A percentile compares a stretch with the other conserved stretches of the same genome.
phyloP scores from a whole-genome alignment of 2,888 invertebrate species.

The Agonopterix arenella region DNA sequence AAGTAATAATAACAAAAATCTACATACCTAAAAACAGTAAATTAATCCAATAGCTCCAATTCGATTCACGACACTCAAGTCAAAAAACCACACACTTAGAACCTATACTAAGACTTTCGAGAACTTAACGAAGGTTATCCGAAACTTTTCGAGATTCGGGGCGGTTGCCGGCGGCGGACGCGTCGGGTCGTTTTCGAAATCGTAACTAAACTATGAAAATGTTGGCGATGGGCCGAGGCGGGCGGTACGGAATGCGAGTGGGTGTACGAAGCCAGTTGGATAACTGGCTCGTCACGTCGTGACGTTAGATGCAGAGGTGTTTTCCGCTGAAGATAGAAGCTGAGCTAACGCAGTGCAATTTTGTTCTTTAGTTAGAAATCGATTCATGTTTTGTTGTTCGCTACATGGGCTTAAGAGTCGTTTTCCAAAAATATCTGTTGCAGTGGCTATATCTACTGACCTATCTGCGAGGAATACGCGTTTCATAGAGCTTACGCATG shows the following conservation, averaged over 20 bases:
- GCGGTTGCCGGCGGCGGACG: slow-evolving; percentile 73
- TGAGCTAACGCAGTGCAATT: slow-evolving; percentile 20
- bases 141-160: slow-evolving; percentile 51
- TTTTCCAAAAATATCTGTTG: no score
- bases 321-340: slow-evolving; percentile 68
- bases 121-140: slow-evolving; percentile 56
- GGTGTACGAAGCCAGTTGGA: slow-evolving; percentile 65
- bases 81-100: slow-evolving; percentile 49
- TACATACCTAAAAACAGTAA: slow-evolving; percentile 34
- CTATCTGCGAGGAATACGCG: no score
- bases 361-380: neutral
- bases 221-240: slow-evolving; percentile 69
- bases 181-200: slow-evolving; percentile 78
- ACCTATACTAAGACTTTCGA: slow-evolving; percentile 41
- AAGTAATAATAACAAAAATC: slow-evolving; percentile 5
- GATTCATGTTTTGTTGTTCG: neutral
- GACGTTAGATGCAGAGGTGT: slow-evolving; percentile 73
- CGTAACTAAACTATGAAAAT: slow-evolving; percentile 76
- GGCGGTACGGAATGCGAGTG: slow-evolving; percentile 57
- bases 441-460: no score
- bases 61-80: slow-evolving; percentile 37
- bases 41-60: slow-evolving; percentile 47
- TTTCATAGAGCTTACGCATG: no score
- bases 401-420: no score
- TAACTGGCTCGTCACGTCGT: slow-evolving; percentile 54